Percentiles rank a stretch among this genome's conserved stretches.
Conservation (phyloP, 2,888 invertebrate genomes). For the Sphaerophoria taeniata region DNA sequence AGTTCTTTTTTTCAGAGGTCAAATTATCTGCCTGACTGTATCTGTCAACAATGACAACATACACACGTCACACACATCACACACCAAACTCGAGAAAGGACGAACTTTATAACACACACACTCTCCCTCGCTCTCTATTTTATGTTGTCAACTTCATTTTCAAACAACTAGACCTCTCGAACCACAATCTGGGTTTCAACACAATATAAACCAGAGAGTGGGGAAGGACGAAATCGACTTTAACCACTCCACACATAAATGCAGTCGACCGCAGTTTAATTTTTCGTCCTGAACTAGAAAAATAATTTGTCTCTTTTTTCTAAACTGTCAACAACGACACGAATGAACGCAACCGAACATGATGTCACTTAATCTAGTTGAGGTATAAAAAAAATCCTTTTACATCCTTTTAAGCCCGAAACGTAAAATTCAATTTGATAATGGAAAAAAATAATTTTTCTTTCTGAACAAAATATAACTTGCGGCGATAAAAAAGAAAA, state of each 20-base stretch:
- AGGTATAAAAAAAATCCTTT: background rate
- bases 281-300: slow-evolving; percentile 10
- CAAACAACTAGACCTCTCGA: slow-evolving; percentile 14
- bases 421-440: slow-evolving; percentile 27
- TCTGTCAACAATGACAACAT: slow-evolving; percentile 46
- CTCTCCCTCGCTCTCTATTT: background rate
- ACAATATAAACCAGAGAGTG: background rate
- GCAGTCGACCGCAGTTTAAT: slow-evolving; percentile 28
- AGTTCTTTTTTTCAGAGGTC: slow-evolving; percentile 41
- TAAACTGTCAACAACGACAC: slow-evolving; percentile 27
- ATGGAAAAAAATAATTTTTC: background rate
- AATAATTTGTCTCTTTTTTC: slow-evolving; percentile 18
- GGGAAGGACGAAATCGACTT: background rate
- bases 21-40: slow-evolving; percentile 51
- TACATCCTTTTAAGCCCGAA: background rate
- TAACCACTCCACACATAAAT: slow-evolving; percentile 25
- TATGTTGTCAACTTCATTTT: slow-evolving; percentile 31
- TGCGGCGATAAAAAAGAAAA: background rate
- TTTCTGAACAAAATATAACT: slow-evolving; percentile 1
- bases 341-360: slow-evolving; percentile 32
- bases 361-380: slow-evolving; percentile 50
- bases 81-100: slow-evolving; percentile 16
- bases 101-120: slow-evolving; percentile 39
- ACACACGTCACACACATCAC: background rate
- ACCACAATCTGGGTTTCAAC: slow-evolving; percentile 30